Base-by-base conservation (phyloP, 2,888 invertebrate species). In the Rhagonycha lutea region DNA sequence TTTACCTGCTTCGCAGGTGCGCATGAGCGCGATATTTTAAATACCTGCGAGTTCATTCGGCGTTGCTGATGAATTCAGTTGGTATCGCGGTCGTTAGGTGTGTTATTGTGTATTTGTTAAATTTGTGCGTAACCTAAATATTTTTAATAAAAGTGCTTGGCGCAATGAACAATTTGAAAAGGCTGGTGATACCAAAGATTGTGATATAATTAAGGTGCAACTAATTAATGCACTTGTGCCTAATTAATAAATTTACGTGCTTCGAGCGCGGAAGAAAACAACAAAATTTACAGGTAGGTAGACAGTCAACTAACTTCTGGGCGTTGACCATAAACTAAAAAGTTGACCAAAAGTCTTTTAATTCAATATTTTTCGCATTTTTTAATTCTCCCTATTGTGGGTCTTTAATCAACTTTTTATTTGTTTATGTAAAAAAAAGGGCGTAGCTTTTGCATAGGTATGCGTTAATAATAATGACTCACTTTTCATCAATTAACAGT, bases 221-320 rank as follows among this genome's bases (percentile, higher is more conserved):
- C 5, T 47, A 47, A 47, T 47, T 47, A 47, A 47, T 47, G 47
- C 47, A 47, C 5, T 47, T 47, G 47, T 47, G 47, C n/a, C 47
- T 47, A 47, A 47, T 47, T 47, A 47, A 73, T 73, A 75, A 78
- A 61, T 68, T 65, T 18, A 72, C 11, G 28, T 70, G 72, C 29
- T 67, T 70, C 14, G 14, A 70, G 68, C 78, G 78, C 73, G 73
- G 78, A 72, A 76, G 71, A 75, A 32, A 75, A 76, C 78, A 76
- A 78, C 62, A 72, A 69, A 47, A 70, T 68, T 76, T 60, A 76
- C 76, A 78, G 78, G 78, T 78, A 78, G 29, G 74, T 73, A 78
- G 78, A 76, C 76, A 78, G 61, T 72, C 63, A 73, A 78, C 72
- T 73, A 47, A 63, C 65, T 72, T 47, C 71, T 76, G 78, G 78